Conservation (phyloP, 2,888 invertebrate species). For the Leptothorax acervorum region DNA sequence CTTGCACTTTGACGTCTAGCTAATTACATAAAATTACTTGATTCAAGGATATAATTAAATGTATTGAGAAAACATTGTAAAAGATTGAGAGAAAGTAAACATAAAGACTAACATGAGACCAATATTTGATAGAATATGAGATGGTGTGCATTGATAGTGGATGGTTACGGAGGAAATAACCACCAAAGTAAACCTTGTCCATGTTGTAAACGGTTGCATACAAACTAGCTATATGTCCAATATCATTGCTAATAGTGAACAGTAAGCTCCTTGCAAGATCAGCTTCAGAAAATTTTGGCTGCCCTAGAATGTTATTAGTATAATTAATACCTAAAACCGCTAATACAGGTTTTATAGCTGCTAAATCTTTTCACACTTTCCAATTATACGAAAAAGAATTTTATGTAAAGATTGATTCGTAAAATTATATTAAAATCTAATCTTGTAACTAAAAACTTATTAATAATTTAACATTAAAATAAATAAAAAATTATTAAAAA, state of each 20-base stretch:
- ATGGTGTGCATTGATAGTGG: conserved; percentile 90
- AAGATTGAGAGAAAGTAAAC: conserved; percentile 27
- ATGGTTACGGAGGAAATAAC: conserved; percentile 90
- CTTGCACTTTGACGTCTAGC: not conserved
- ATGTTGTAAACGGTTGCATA: conserved; percentile 89
- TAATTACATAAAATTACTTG: conserved; percentile 14
- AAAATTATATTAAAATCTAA: not conserved
- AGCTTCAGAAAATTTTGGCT: conserved; percentile 86
- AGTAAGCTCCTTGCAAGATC: conserved; percentile 89
- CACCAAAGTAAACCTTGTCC: conserved; percentile 89
- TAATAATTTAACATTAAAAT: no score
- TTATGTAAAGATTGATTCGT: not conserved
- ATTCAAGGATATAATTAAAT: conserved; percentile 8
- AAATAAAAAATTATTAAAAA: not conserved
- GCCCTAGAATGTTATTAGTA: conserved; percentile 72
- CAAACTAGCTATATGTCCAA: conserved; percentile 90
- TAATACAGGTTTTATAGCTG: conserved; percentile 15
- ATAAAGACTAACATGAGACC: conserved; percentile 86
- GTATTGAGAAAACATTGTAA: conserved; percentile 19
- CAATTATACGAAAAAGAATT: not conserved
- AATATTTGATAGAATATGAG: conserved; percentile 89
- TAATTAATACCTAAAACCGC: not conserved
- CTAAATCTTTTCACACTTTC: not conserved
- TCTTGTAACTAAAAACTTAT: not conserved
- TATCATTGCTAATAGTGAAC: conserved; percentile 90